Base-by-base conservation (phyloP, 2,888 invertebrate genomes). In the Thumatha senex region DNA sequence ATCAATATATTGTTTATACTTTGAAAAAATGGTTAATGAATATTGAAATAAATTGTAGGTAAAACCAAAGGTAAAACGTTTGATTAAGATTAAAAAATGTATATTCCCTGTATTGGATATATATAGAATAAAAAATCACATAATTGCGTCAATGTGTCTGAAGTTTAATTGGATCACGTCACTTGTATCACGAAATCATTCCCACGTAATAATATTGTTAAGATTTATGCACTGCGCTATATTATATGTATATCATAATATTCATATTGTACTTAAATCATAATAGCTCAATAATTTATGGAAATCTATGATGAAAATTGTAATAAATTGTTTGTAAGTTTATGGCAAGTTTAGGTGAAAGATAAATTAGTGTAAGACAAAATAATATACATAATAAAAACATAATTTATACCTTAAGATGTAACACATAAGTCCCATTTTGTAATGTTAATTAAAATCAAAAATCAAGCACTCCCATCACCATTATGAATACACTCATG, bases 401-500 rank as follows among this genome's bases (percentile, higher is more conserved):
- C 72, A 70, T 74, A 76, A 77, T 67, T 66, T 76, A 76, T 76
- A 36, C 46, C 45, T 13, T 82, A 87, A 82, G 78, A 52, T 72
- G 64, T 64, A 72, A 67, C 53, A 36, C 41, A 46, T 89, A 91
- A 87, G 89, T 87, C 78, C 84, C 89, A 89, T 90, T 90, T 91
- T 89, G 89, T 91, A 91, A 89, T 86, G 86, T 86, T 89, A 89
- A 84, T 84, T 81, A 80, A 84, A 80, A 83, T 78, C 61, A 80
- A 84, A 76, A 84, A 84, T 86, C 84, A 82, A 89, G 89, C 90
- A 92, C 91, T 86, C 86, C 80, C 82, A 89, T 84, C 86, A 90
- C 78, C 89, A 87, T 78, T 87, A 89, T 86, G 86, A 84, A 84
- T 87, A 89, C 91, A 91, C 89, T 87, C 87, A 89, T 89, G 82